Conservation (phyloP, 92 coral and sea anemone genomes). For the Epizoanthus scotinus region DNA sequence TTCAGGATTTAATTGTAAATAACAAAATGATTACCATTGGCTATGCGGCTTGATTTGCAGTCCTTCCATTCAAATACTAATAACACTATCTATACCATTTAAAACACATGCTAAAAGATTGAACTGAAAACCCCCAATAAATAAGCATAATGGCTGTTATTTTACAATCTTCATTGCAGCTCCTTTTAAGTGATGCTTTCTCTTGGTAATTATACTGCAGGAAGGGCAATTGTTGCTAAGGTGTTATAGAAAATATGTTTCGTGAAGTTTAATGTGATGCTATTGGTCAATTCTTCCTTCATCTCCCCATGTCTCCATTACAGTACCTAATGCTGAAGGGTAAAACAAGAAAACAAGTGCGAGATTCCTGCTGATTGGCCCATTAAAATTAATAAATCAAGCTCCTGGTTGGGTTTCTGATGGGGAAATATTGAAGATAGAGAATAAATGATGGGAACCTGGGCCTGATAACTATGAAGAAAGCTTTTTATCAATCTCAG, state of each 20-base stretch:
- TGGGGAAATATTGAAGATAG: neutral
- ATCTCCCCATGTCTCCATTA: constrained; percentile 39
- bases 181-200: constrained; percentile 24
- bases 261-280: constrained; percentile 18
- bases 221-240: constrained; percentile 45
- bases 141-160: neutral
- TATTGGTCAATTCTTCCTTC: constrained; percentile 39
- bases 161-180: constrained; percentile 16
- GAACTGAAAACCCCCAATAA: neutral
- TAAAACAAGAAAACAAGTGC: neutral
- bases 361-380: neutral
- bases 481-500: neutral
- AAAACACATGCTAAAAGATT: neutral
- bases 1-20: neutral
- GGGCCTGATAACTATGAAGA: neutral
- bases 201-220: constrained; percentile 25
- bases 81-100: neutral
- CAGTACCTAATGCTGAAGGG: constrained; percentile 15
- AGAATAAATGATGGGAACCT: neutral
- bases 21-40: neutral
- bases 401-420: neutral
- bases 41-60: neutral
- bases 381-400: constrained; percentile 14
- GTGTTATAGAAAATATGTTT: constrained; percentile 23
- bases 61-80: neutral